A percentile compares a stretch with the other conserved stretches of the same genome.
Conservation (phyloP, 1,140 invertebrate genomes). For the Tetramorium alpestre region DNA sequence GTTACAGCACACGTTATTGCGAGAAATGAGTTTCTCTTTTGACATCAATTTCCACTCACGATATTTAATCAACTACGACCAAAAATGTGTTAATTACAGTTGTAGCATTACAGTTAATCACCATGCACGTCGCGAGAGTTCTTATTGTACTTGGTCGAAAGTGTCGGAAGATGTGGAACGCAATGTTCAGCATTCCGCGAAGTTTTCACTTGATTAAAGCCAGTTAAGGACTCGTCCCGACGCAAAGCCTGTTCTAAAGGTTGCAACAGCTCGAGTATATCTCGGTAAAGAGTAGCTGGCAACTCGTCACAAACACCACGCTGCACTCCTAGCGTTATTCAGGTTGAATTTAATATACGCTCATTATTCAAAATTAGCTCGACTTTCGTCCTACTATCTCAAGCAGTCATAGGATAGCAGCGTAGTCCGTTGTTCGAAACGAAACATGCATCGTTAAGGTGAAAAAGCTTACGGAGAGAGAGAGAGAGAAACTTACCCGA, state of each 20-base stretch:
- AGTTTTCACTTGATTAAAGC: conserved; percentile 77
- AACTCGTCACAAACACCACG: conserved; percentile 70
- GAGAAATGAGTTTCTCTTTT: too few relatives aligned
- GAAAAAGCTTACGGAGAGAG: conserved; percentile 28
- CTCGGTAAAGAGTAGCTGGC: conserved; percentile 68
- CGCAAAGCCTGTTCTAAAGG: conserved; percentile 61
- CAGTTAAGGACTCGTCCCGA: conserved; percentile 68
- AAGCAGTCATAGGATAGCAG: conserved; percentile 20
- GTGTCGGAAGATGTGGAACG: conserved; percentile 57
- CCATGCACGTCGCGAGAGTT: neutral
- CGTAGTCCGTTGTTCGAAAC: conserved; percentile 31
- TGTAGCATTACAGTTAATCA: conserved; percentile 41
- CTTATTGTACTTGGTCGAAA: conserved; percentile 51
- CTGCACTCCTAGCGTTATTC: conserved; percentile 62
- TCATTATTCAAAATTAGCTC: conserved; percentile 77
- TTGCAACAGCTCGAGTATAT: conserved; percentile 63
- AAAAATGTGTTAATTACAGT: conserved; percentile 41
- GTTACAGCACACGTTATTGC: neutral
- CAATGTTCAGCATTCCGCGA: conserved; percentile 73
- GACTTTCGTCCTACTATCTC: conserved; percentile 52
- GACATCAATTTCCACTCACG: neutral
- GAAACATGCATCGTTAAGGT: conserved; percentile 48
- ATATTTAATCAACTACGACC: neutral
- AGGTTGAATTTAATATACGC: conserved; percentile 75
- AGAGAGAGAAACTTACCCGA: neutral